Base-by-base conservation (phyloP, 2,797 vertebrate genomes). In the Neosilurus mollespiculum region DNA sequence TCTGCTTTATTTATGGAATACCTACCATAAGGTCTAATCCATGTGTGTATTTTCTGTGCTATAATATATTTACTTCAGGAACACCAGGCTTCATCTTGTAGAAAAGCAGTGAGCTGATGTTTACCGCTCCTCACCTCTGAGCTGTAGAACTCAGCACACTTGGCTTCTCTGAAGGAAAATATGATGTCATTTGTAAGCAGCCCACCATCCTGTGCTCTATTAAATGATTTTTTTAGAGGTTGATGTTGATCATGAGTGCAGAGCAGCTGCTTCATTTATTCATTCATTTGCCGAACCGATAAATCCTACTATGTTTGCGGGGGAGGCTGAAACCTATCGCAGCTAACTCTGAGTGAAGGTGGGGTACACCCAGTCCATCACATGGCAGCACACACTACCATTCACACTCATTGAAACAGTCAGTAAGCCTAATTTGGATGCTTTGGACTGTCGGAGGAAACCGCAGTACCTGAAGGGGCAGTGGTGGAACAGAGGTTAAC, bases 161-260 rank as follows among this genome's bases (percentile, higher is more conserved):
- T 78, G 64, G 79, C 51, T 67, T 43, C 65, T 43, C 53, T 9
- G 18, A 43, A 15, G 65, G 65, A 69, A 80, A 80, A 80, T 80
- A 58, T 80, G 65, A 70, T 37, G 79, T 69, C 76, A 64, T 49
- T 2, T 51, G 59, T 49, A 59, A 78, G 58, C 59, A 64, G 37
- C 76, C 59, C 34, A 49, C 12, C n/a, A 9, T 51, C 12, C 34
- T 62, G 30, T 1, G 34, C 34, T 43, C 58, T 34, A 77, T 10
- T 43, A 24, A 78, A 64, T 12, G 4, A n/a, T 16, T 37, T 77
- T 37, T n/a, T n/a, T n/a, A n/a, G n/a, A 34, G 56, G 26, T 0
- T 30, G 71, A 11, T 0, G 26, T 58, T 76, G 54, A 37, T 22
- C 4, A 34, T 34, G 53, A 59, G 54, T 12, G 15, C 54, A 14